Evolutionary conservation across 2,888 invertebrate genomes (phyloP), one percentile per base, ranked within the genome.

Genomic region (Branchellion lobata): DNA sequence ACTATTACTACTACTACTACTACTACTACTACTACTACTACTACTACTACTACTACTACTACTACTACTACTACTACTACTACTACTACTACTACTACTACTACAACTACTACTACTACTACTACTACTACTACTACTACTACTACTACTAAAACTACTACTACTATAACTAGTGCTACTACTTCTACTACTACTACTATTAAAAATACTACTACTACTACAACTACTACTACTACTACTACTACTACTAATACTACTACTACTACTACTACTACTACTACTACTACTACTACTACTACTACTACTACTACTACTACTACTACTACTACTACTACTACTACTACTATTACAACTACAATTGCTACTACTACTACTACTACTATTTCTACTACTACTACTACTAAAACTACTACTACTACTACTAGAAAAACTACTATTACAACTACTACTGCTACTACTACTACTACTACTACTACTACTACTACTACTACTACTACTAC

Each of bases 101-200:
- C 61, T 57, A 57, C 61, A 14, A 57, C 61, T 57, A 57, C 61
- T 57, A 57, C 61, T 57, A 57, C 61, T 57, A 57, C 61, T 57
- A 57, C 61, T 57, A 57, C 61, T 57, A 57, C 61, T 57, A 57
- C 61, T 57, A 57, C 61, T 57, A 57, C 61, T 57, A 57, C 61
- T 57, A 57, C 61, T 57, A 57, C 61, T 57, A 57, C 61, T 57
- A 57, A 5, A 14, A 57, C 61, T 57, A 57, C 61, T 57, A 57
- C 61, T 57, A 57, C 61, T 57, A 57, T n/a, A 3, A 57, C 61
- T n/a, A 57, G 5, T 57, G 21, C n/a, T 57, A 57, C 8, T 57
- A 57, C 8, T 57, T 14, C 61, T n/a, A 57, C 61, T n/a, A 57
- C 61, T 18, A n/a, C 61, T 40, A 40, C 40, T 40, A 40, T 14